Base-by-base conservation (phyloP, 2,797 vertebrate species). In the Syngnathus rostellatus region DNA sequence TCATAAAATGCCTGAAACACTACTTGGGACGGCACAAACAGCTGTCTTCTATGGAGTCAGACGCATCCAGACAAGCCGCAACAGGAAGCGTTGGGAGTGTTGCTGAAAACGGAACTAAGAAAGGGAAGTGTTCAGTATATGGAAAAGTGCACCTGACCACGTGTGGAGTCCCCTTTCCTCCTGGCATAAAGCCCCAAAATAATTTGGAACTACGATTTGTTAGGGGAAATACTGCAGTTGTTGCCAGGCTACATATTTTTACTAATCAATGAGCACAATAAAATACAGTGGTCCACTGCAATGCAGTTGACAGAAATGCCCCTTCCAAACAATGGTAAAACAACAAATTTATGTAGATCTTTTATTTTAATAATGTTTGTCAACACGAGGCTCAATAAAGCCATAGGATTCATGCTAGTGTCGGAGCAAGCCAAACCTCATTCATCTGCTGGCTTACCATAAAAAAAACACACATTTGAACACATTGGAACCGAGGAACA, bases 11-110 rank as follows among this genome's bases (percentile, higher is more conserved):
- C 84, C 14, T 81, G 84, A 83, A 89, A 85, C 76, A 84, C 88
- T 86, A 88, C 89, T 89, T 91, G 89, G 86, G 88, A 90, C 88
- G 87, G 86, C 83, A 71, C 85, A 85, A 88, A 90, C 89, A 91
- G 88, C 87, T 90, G 90, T 88, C 84, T 78, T 83, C 79, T 81
- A 59, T 80, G 80, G 80, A 88, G 85, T 85, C 84, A 83, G 86
- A 84, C 82, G 63, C 86, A 89, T 88, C 79, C 84, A 83, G 89
- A 86, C 90, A 88, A 71, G 88, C 86, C 84, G 76, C 6, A 62
- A 85, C 83, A 87, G 73, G 87, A 89, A 86, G 65, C 62, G 57
- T 43, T 25, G 72, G 74, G 62, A 62, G 57, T 66, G 46, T 37
- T 53, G 58, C 68, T 70, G 75, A 73, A 79, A 87, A 85, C 74